Evolutionary conservation across 2,888 invertebrate genomes (phyloP), one percentile per base, ranked within the genome.

Genomic region (Selenia dentaria): DNA sequence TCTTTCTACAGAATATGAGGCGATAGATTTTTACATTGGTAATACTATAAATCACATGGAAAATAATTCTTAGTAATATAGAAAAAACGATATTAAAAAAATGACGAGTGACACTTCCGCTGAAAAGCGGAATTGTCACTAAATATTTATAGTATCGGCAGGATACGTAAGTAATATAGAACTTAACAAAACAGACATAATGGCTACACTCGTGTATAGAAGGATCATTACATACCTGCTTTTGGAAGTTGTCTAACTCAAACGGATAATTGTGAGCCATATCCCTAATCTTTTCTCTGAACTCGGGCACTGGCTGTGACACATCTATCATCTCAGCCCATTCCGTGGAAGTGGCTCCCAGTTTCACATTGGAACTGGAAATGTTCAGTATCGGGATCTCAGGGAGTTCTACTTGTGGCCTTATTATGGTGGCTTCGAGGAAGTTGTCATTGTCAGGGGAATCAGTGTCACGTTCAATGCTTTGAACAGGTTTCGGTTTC

Each of bases 181-280:
- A n/a, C n/a, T n/a, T n/a, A n/a, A n/a, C n/a, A n/a, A n/a, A n/a
- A n/a, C n/a, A n/a, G n/a, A n/a, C n/a, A n/a, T n/a, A n/a, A n/a
- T n/a, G n/a, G n/a, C n/a, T n/a, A n/a, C n/a, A n/a, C n/a, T n/a
- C n/a, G n/a, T n/a, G n/a, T n/a, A n/a, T n/a, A n/a, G n/a, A n/a
- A n/a, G n/a, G n/a, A n/a, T n/a, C n/a, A n/a, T n/a, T 14, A 8
- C n/a, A 8, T 68, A 92, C 93, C 83, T 97, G 96, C 84, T 99
- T 98, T 77, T 99, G 99, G 76, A 99, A 99, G 13, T 94, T 96
- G 81, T 99, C 99, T 68, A 99, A 90, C 67, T 98, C 96, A 83
- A 99, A 99, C 1, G 95, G 95, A 83, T 94, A 98, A 48, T 92
- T 93, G 68, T 95, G 94, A 0, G 98, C 98, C 88, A 96, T 95